Conservation (phyloP, 1,140 invertebrate genomes). For the Ceratina australensis region DNA sequence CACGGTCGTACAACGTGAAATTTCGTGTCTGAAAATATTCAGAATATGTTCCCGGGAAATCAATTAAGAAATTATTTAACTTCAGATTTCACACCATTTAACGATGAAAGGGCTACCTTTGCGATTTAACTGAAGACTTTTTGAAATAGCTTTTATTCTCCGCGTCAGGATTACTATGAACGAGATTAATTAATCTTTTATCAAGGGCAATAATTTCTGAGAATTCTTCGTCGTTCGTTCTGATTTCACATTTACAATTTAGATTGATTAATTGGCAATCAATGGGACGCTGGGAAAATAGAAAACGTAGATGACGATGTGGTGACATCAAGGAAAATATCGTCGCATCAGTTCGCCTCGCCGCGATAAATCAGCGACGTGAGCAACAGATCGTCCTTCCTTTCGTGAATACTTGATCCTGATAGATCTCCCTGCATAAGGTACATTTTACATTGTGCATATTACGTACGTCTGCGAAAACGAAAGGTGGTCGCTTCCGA, state of each 20-base stretch:
- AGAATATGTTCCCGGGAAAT: too few species aligned
- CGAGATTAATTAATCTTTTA: too few species aligned
- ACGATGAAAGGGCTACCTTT: too few species aligned
- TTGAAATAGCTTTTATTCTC: too few species aligned
- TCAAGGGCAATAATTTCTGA: constrained; percentile 44
- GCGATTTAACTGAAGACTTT: too few species aligned
- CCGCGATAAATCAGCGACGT: constrained; percentile 56
- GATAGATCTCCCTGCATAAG: constrained; percentile 61
- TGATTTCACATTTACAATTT: constrained; percentile 45
- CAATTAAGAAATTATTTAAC: too few species aligned
- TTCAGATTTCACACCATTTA: too few species aligned
- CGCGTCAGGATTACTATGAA: too few species aligned
- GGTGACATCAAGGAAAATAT: constrained; percentile 50
- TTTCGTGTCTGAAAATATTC: too few species aligned
- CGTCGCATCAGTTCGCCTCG: constrained; percentile 24
- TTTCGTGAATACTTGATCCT: constrained; percentile 44
- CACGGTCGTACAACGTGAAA: too few species aligned
- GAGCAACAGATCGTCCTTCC: constrained; percentile 47
- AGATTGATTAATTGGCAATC: constrained; percentile 57
- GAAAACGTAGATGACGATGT: constrained; percentile 42
- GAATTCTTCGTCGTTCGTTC: constrained; percentile 2
- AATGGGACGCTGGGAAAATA: constrained; percentile 39
- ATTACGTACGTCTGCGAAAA: constrained; percentile 18
- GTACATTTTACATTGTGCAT: constrained; percentile 39
- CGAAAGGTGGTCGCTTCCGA: constrained; percentile 52